phyloP scores from a whole-genome alignment of 2,113 vertebrate genomes.

The Thermophis baileyi region DNA sequence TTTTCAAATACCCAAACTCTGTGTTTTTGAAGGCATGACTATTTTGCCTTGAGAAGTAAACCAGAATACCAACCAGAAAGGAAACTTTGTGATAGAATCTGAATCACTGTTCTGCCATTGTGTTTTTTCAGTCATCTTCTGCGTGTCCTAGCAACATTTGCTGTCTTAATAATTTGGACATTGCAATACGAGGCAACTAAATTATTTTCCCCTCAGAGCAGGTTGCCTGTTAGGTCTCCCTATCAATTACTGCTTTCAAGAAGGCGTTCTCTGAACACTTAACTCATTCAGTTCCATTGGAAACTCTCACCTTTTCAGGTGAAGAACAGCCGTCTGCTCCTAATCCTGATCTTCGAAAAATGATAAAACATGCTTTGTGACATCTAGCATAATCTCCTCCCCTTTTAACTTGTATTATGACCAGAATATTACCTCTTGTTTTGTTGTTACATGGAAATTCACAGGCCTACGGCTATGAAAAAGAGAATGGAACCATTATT shows the following conservation, averaged over 20 bases:
- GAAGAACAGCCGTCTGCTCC: neutral
- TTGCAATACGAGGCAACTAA: neutral
- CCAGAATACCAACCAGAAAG: neutral
- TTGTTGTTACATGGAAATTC: neutral
- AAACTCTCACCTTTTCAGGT: neutral
- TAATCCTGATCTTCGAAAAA: neutral
- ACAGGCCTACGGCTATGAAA: neutral
- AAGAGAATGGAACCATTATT: neutral
- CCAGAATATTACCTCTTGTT: neutral
- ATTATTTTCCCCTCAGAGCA: neutral
- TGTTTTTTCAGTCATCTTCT: neutral
- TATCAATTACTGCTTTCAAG: neutral
- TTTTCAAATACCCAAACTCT: neutral
- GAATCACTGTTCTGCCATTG: neutral
- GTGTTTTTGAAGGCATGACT: neutral
- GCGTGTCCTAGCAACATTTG: neutral
- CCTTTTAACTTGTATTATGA: neutral
- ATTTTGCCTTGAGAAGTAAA: neutral
- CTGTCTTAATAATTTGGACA: neutral
- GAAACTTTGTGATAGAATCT: neutral
- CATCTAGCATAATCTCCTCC: neutral
- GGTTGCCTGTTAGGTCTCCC: neutral
- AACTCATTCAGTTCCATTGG: neutral
- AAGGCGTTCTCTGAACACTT: neutral
- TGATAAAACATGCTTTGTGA: neutral